Conservation (phyloP, 2,113 vertebrate genomes). For the Ophiodon elongatus region DNA sequence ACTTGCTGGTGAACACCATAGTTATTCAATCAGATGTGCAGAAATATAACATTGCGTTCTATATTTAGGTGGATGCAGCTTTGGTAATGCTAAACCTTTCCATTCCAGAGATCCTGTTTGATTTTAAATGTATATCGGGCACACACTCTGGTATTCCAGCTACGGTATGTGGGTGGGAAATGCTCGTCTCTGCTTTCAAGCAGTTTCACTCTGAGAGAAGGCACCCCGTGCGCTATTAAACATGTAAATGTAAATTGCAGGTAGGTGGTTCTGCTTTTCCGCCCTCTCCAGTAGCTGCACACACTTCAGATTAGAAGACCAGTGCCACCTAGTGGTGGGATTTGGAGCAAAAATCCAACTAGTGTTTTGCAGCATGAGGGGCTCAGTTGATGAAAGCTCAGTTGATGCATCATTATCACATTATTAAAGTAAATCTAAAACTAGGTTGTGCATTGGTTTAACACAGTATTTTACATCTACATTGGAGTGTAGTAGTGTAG, state of each 20-base stretch:
- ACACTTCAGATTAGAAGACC: slow-evolving; percentile 63
- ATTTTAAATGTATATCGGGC: slow-evolving; percentile 42
- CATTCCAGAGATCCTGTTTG: slow-evolving; percentile 36
- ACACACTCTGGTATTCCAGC: slow-evolving; percentile 42
- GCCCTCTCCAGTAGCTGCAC: slow-evolving; percentile 43
- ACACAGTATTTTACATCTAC: background rate
- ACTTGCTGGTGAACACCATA: background rate
- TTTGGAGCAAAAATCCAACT: background rate
- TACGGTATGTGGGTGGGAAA: slow-evolving; percentile 69
- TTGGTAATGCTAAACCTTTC: slow-evolving; percentile 11
- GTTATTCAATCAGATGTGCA: background rate
- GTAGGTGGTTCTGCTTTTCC: slow-evolving; percentile 75
- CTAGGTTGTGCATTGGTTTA: background rate
- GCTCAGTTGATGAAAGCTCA: slow-evolving; percentile 36
- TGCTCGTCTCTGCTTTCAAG: slow-evolving; percentile 59
- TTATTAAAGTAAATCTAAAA: slow-evolving; percentile 36
- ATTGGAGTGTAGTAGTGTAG: background rate
- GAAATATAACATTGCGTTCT: background rate
- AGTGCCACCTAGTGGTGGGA: slow-evolving; percentile 81
- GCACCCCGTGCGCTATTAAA: slow-evolving; percentile 63
- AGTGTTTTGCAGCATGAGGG: slow-evolving; percentile 9
- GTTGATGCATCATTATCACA: slow-evolving; percentile 15
- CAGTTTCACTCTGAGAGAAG: slow-evolving; percentile 58
- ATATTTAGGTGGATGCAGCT: background rate
- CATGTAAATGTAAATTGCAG: slow-evolving; percentile 76